Evolutionary conservation across 2,113 vertebrate species (phyloP).

Genomic region (Chionomys nivalis): DNA sequence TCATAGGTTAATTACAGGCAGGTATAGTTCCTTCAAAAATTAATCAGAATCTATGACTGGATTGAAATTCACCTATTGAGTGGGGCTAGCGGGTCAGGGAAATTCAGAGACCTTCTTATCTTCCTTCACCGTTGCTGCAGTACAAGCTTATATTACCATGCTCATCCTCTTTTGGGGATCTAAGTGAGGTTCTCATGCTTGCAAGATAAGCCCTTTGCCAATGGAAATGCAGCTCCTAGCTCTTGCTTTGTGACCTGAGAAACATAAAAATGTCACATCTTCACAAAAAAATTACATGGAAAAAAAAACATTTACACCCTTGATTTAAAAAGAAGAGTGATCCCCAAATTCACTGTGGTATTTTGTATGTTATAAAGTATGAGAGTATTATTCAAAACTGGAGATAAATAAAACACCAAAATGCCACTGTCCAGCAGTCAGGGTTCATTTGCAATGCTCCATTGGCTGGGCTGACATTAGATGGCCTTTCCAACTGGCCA

Average conservation of each 20-base stretch:
- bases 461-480: conserved; percentile 45
- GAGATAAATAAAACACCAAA: conserved; percentile 43
- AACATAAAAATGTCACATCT: neutral
- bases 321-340: conserved; percentile 9
- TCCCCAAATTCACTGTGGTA: neutral
- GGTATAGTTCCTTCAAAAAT: neutral
- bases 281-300: conserved; percentile 16
- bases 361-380: neutral
- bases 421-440: neutral
- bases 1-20: neutral
- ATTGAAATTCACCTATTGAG: neutral
- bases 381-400: neutral
- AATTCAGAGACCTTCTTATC: neutral
- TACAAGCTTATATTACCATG: neutral
- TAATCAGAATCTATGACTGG: neutral
- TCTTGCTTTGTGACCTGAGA: neutral
- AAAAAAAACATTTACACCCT: neutral
- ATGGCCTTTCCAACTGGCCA: conserved; percentile 66
- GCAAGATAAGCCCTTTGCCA: neutral
- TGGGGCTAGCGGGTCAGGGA: neutral
- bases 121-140: neutral
- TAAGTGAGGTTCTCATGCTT: neutral
- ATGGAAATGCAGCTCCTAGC: neutral
- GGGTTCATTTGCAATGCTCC: conserved; percentile 40
- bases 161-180: too few relatives aligned